Percentiles rank a stretch among this genome's conserved stretches.
phyloP scores from a whole-genome alignment of 2,888 invertebrate species.

The Lobophora halterata region DNA sequence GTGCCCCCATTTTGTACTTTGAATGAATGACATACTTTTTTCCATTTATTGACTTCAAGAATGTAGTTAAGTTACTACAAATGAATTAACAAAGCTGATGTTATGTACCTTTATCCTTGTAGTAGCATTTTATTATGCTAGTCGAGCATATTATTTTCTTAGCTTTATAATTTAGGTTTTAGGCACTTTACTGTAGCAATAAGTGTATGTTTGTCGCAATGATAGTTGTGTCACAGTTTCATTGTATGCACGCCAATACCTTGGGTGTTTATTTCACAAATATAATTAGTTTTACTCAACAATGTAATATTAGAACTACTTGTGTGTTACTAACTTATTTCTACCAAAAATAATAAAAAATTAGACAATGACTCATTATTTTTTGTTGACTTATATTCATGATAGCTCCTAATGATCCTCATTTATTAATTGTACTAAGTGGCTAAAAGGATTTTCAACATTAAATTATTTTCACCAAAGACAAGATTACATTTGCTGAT shows the following conservation, averaged over 20 bases:
- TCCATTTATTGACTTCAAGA: neutral
- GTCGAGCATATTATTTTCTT: slow-evolving; percentile 51
- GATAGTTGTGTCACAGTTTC: slow-evolving; percentile 31
- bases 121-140: slow-evolving; percentile 68
- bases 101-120: slow-evolving; percentile 29
- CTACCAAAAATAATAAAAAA: slow-evolving; percentile 73
- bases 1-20: slow-evolving; percentile 15
- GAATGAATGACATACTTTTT: slow-evolving; percentile 8
- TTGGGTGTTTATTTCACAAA: slow-evolving; percentile 58
- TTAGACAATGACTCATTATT: slow-evolving; percentile 52
- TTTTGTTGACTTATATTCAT: slow-evolving; percentile 66
- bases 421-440: slow-evolving; percentile 23
- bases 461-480: slow-evolving; percentile 63
- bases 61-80: slow-evolving; percentile 15
- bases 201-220: slow-evolving; percentile 34
- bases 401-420: slow-evolving; percentile 43
- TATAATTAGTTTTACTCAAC: slow-evolving; percentile 49
- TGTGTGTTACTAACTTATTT: slow-evolving; percentile 67
- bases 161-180: slow-evolving; percentile 19
- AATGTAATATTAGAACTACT: slow-evolving; percentile 73
- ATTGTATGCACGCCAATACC: slow-evolving; percentile 30
- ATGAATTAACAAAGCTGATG: slow-evolving; percentile 10
- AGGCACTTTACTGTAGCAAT: slow-evolving; percentile 25
- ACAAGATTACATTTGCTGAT: too few species aligned
- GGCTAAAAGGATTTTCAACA: slow-evolving; percentile 23